Conservation (phyloP, 2,113 vertebrate species). For the Corythoichthys intestinalis region DNA sequence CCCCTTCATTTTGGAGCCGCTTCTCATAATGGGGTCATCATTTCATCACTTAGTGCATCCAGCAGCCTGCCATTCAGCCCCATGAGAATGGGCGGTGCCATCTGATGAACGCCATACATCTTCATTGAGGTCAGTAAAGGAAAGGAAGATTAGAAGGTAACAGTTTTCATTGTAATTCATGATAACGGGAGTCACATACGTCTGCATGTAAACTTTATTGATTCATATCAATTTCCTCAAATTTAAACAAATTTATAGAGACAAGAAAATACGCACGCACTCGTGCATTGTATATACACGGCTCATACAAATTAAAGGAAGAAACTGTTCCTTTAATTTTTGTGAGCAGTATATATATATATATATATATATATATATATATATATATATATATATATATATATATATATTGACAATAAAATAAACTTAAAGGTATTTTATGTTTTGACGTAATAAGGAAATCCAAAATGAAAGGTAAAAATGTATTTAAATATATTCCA, state of each 20-base stretch:
- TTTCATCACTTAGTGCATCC: slow-evolving; percentile 91
- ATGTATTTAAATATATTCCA: too few species aligned
- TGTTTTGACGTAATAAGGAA: not conserved
- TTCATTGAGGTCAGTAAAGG: slow-evolving; percentile 60
- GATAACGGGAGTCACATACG: not conserved
- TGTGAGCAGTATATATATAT: too few species aligned
- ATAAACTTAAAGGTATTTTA: too few species aligned
- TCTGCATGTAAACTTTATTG: not conserved
- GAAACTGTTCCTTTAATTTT: too few species aligned
- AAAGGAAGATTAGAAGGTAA: slow-evolving; percentile 48
- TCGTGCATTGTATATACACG: too few species aligned
- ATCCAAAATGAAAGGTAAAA: not conserved
- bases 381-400: not conserved
- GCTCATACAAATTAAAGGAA: too few species aligned
- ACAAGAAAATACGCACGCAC: not conserved
- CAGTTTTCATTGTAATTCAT: not conserved
- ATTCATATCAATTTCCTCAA: not conserved
- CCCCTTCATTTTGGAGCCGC: slow-evolving; percentile 89
- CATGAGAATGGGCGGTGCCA: slow-evolving; percentile 26
- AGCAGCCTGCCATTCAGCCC: slow-evolving; percentile 79
- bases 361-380: too few species aligned
- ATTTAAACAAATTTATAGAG: not conserved
- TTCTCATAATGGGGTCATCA: slow-evolving; percentile 97
- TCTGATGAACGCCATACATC: slow-evolving; percentile 52
- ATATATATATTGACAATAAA: not conserved